phyloP scores from a whole-genome alignment of 53 echinoderm and acorn worm genomes.

The Stichopus horrens region DNA sequence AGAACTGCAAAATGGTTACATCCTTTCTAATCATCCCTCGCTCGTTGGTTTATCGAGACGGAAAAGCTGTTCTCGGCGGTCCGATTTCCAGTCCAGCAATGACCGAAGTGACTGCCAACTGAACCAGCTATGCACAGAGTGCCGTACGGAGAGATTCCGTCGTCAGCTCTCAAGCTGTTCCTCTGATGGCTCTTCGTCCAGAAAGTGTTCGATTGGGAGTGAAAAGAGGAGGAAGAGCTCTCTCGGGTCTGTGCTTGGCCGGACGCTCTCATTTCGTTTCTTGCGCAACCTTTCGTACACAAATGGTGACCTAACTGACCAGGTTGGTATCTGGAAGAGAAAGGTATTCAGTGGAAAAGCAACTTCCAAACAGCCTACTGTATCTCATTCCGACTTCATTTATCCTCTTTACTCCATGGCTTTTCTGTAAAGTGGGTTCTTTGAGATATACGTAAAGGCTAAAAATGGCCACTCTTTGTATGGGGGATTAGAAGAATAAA shows the following conservation, averaged over 20 bases:
- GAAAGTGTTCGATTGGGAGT: neutral
- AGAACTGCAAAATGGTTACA: slow-evolving; percentile 11
- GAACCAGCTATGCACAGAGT: slow-evolving; percentile 18
- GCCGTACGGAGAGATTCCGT: slow-evolving; percentile 20
- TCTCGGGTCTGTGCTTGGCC: slow-evolving; percentile 17
- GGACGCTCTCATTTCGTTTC: slow-evolving; percentile 20
- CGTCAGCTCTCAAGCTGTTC: slow-evolving; percentile 31
- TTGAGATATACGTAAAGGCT: too few relatives aligned
- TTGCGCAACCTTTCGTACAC: slow-evolving; percentile 25
- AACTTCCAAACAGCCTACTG: too few relatives aligned
- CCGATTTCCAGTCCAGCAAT: slow-evolving; percentile 23
- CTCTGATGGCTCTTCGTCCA: neutral
- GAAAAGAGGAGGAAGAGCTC: slow-evolving; percentile 32
- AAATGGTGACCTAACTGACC: neutral
- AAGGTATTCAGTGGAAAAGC: too few relatives aligned
- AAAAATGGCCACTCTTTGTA: too few relatives aligned
- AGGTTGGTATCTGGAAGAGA: neutral
- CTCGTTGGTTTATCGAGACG: neutral
- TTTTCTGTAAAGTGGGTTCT: too few relatives aligned
- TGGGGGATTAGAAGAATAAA: too few relatives aligned
- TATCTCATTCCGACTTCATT: too few relatives aligned
- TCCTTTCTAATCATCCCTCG: neutral
- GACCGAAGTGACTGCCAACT: slow-evolving; percentile 7
- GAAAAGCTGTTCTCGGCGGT: slow-evolving; percentile 15
- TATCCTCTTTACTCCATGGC: too few relatives aligned